Conservation (phyloP, 2,888 invertebrate genomes). For the Platycnemis pennipes region DNA sequence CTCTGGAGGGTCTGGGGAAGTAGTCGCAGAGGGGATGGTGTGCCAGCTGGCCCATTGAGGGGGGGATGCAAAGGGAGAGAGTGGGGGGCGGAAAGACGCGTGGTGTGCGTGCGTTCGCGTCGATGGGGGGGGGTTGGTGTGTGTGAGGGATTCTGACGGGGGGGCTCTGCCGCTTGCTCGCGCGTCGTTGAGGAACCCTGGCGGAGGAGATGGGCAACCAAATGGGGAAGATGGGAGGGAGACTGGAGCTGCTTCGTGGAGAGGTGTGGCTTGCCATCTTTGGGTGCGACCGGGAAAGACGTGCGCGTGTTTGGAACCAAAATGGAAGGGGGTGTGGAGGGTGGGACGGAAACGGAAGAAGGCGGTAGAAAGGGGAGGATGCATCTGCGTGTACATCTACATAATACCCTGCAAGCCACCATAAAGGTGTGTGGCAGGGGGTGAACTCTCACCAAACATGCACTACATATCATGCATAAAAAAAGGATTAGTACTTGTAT, state of each 20-base stretch:
- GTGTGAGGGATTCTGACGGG: background rate
- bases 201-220: background rate
- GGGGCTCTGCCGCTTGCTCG: no score
- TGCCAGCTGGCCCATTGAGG: background rate
- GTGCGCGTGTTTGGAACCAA: no score
- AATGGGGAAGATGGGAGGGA: background rate
- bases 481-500: no score
- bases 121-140: background rate
- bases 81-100: background rate
- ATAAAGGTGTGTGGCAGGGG: no score
- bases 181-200: background rate
- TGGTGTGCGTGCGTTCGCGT: background rate
- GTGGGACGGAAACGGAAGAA: no score
- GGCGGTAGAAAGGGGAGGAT: no score
- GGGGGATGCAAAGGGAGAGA: background rate
- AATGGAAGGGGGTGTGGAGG: background rate
- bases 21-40: background rate
- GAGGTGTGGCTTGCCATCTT: background rate
- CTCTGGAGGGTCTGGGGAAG: background rate
- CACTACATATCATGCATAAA: no score
- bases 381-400: no score
- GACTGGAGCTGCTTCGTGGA: background rate
- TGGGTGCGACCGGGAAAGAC: background rate
- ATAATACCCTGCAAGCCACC: no score
- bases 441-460: no score